Evolutionary conservation across 2,113 vertebrate genomes (phyloP).

Genomic region (Onychorhynchus coronatus): DNA sequence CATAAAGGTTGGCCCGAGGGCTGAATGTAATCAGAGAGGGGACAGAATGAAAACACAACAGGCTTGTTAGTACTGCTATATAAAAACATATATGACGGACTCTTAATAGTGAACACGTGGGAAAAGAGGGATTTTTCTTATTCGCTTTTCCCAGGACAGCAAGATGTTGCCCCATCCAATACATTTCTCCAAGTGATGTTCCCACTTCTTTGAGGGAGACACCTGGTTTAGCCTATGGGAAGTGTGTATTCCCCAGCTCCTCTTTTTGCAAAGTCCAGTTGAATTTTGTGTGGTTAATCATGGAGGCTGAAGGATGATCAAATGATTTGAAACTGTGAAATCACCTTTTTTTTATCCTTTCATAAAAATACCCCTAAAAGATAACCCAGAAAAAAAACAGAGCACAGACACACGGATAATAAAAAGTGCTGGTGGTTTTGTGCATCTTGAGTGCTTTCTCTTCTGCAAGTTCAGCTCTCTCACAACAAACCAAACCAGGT

Average conservation of each 20-base stretch:
- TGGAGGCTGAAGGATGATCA: background rate
- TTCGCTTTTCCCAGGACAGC: background rate
- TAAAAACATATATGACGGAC: background rate
- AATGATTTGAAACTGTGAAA: background rate
- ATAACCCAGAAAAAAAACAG: background rate
- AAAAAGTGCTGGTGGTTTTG: background rate
- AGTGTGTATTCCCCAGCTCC: background rate
- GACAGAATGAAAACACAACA: constrained; percentile 35
- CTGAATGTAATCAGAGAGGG: constrained; percentile 40
- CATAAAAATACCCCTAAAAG: background rate
- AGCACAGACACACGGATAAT: background rate
- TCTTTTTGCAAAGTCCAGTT: background rate
- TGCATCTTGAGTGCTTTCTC: background rate
- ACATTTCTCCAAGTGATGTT: background rate
- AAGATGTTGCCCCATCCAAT: background rate
- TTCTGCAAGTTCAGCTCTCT: background rate
- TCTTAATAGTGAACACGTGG: background rate
- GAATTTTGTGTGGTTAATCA: background rate
- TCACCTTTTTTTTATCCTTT: background rate
- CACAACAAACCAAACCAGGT: background rate
- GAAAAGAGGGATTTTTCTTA: background rate
- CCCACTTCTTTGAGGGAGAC: background rate
- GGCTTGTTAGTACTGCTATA: constrained; percentile 22
- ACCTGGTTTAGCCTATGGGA: background rate
- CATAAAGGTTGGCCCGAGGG: constrained; percentile 55